Conservation (phyloP, 2,797 vertebrate species). For the Trachops cirrhosus region DNA sequence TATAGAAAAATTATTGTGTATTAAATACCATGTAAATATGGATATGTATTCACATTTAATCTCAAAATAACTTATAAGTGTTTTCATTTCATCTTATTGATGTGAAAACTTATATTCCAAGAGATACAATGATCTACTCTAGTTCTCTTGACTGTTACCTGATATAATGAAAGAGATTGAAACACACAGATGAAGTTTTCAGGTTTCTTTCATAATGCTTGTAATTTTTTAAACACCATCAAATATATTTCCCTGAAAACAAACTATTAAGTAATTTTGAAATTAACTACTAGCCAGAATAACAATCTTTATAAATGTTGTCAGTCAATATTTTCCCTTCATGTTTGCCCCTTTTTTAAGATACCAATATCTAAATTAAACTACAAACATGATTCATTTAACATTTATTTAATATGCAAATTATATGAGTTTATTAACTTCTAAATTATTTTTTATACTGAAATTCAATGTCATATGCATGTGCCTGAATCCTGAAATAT, state of each 20-base stretch:
- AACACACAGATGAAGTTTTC: neutral
- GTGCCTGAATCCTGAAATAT: neutral
- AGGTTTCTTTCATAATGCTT: neutral
- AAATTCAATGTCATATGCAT: neutral
- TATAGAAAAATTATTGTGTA: neutral
- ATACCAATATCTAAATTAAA: neutral
- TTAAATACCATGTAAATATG: neutral
- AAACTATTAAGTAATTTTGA: slow-evolving; percentile 2
- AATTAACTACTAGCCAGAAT: slow-evolving; percentile 23
- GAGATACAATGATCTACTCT: neutral
- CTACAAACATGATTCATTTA: neutral
- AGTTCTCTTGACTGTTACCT: neutral
- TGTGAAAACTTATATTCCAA: neutral
- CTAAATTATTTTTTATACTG: neutral
- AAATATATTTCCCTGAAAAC: neutral
- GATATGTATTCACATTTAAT: neutral
- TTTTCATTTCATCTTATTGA: neutral
- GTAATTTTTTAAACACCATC: neutral
- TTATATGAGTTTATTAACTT: neutral
- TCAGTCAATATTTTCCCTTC: slow-evolving; percentile 20
- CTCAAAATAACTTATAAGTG: neutral
- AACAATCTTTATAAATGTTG: slow-evolving; percentile 17
- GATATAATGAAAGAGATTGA: neutral
- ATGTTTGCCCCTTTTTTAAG: neutral
- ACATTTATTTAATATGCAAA: slow-evolving; percentile 29